phyloP scores from a whole-genome alignment of 2,797 vertebrate genomes.

The Liparis tanakae region DNA sequence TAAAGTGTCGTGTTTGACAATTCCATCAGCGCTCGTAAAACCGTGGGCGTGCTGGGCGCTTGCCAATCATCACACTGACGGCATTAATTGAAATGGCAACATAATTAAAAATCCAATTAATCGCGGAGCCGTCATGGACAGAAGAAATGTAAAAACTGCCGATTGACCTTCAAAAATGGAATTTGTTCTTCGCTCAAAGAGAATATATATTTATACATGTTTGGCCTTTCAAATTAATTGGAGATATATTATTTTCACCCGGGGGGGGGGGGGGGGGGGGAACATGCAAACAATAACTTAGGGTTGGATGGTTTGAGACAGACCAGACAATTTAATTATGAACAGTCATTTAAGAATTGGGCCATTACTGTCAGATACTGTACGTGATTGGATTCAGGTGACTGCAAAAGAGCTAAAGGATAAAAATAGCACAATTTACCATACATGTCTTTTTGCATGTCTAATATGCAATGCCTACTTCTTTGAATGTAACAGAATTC shows the following conservation, averaged over 20 bases:
- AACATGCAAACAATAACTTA: constrained; percentile 57
- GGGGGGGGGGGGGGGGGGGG: constrained; percentile 46
- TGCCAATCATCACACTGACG: constrained; percentile 73
- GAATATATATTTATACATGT: constrained; percentile 35
- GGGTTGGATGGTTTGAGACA: constrained; percentile 45
- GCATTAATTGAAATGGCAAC: constrained; percentile 81
- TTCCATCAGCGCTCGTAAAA: constrained; percentile 80
- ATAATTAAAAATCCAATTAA: constrained; percentile 85
- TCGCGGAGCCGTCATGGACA: constrained; percentile 73
- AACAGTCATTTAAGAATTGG: constrained; percentile 39
- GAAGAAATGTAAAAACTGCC: constrained; percentile 66
- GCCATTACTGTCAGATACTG: constrained; percentile 27
- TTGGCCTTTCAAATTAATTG: constrained; percentile 57
- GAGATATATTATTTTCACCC: constrained; percentile 38
- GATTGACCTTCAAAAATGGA: constrained; percentile 77
- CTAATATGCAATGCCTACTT: background rate
- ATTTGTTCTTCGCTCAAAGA: constrained; percentile 49
- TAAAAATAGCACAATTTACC: background rate
- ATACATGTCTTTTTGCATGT: background rate
- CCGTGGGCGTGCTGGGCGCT: constrained; percentile 61
- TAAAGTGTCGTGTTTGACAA: constrained; percentile 74
- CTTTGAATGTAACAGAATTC: background rate
- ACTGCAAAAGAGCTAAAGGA: constrained; percentile 7
- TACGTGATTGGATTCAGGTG: constrained; percentile 22
- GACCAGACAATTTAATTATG: constrained; percentile 60